A percentile compares a stretch with the other conserved stretches of the same genome.
Conservation (phyloP, 2,888 invertebrate species). For the Drosophila fulvimacula region DNA sequence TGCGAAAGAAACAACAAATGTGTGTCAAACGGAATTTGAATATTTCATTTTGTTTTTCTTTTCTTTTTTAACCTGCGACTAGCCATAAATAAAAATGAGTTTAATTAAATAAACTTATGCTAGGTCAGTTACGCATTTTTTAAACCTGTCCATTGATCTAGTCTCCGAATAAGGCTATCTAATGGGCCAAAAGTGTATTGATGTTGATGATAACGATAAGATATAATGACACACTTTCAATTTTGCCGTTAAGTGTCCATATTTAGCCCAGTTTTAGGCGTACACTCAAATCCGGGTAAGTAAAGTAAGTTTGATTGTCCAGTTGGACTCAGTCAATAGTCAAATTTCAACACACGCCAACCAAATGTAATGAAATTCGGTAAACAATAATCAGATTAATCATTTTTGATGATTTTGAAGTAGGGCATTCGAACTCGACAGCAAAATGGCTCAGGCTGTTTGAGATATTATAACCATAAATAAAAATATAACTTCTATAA, state of each 20-base stretch:
- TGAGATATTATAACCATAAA: too few relatives aligned
- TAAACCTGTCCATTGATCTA: conserved; percentile 16
- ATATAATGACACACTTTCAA: neutral
- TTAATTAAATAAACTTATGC: conserved; percentile 40
- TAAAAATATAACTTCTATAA: too few relatives aligned
- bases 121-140: conserved; percentile 58
- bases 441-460: neutral
- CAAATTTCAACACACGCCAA: neutral
- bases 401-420: neutral
- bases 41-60: conserved; percentile 18
- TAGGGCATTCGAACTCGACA: neutral
- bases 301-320: neutral
- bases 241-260: neutral
- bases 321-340: neutral
- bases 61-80: neutral
- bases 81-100: conserved; percentile 14
- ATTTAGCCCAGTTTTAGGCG: neutral
- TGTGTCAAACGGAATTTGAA: conserved; percentile 64
- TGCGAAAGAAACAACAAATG: conserved; percentile 19
- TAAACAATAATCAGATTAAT: neutral
- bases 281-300: neutral
- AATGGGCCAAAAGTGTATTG: neutral
- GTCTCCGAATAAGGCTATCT: neutral
- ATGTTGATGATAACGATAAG: neutral
- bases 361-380: too few relatives aligned